A percentile compares a stretch with the other conserved stretches of the same genome.
Conservation (phyloP, 35 echinoderm and acorn worm genomes). For the Holothuria glaberrima region DNA sequence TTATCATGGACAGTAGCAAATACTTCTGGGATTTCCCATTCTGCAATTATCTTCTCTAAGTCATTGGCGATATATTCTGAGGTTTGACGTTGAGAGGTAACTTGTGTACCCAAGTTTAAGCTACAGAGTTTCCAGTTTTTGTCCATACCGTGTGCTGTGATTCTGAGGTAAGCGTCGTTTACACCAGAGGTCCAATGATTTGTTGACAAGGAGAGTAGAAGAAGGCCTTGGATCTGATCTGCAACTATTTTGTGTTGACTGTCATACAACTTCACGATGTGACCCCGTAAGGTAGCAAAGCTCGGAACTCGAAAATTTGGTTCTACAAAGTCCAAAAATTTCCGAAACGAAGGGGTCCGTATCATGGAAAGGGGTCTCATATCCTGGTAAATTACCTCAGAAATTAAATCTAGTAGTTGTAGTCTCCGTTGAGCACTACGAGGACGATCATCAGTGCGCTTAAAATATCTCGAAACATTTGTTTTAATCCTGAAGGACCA, state of each 20-base stretch:
- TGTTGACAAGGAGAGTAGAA: not conserved
- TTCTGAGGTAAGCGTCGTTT: not conserved
- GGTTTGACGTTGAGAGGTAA: not conserved
- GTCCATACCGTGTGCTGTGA: not conserved
- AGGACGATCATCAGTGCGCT: slow-evolving; percentile 8
- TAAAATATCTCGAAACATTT: not conserved
- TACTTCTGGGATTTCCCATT: not conserved
- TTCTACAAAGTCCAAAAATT: slow-evolving; percentile 11
- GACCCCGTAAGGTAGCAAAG: not conserved
- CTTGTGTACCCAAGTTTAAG: not conserved
- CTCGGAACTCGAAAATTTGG: slow-evolving; percentile 9
- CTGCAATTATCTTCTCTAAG: not conserved
- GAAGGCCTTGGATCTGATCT: not conserved
- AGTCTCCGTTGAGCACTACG: not conserved
- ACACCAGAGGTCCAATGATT: not conserved
- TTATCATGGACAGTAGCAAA: slow-evolving; percentile 19
- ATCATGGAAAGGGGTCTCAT: not conserved
- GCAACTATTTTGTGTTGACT: not conserved
- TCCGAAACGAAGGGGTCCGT: not conserved
- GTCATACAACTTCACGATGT: not conserved
- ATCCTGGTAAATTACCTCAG: not conserved
- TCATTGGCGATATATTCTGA: not conserved
- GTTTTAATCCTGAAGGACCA: slow-evolving; percentile 4
- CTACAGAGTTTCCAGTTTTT: not conserved
- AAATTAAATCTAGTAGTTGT: not conserved